Percentiles rank a stretch among this genome's conserved stretches.
These are phyloP conservation scores for Brevimyrus niger DNA, from an alignment of 2,113 vertebrate species.

Conservation along the genomic window DNA sequence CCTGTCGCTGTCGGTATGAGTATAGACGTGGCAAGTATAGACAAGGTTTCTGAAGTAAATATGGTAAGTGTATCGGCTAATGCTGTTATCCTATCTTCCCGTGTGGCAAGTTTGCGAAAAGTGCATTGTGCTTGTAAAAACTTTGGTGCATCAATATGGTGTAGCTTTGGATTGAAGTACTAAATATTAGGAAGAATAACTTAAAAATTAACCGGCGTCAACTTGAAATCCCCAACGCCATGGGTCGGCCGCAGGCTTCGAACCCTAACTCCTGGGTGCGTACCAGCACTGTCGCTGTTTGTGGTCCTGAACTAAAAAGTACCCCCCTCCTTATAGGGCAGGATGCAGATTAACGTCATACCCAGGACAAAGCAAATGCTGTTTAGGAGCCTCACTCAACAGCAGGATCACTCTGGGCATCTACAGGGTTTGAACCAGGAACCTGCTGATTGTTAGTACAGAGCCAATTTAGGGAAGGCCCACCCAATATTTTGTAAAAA, in stretches of 20 bases:
- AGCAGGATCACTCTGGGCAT: too few relatives aligned
- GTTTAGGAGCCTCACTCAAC: too few relatives aligned
- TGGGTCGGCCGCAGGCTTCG: neutral
- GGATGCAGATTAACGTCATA: too few relatives aligned
- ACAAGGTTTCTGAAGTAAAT: neutral
- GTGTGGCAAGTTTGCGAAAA: slow-evolving; percentile 60
- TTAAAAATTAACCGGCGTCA: neutral
- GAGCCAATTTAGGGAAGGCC: too few relatives aligned
- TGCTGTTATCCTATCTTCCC: neutral
- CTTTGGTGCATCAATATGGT: slow-evolving; percentile 45
- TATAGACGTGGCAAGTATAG: slow-evolving; percentile 70
- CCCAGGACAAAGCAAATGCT: too few relatives aligned
- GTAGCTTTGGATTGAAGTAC: neutral
- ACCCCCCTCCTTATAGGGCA: neutral
- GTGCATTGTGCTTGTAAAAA: slow-evolving; percentile 80
- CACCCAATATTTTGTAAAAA: too few relatives aligned
- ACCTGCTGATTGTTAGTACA: too few relatives aligned
- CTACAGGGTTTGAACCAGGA: too few relatives aligned
- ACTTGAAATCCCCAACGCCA: neutral
- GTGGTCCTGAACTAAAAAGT: neutral
- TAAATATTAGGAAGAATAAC: neutral
- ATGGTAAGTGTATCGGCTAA: slow-evolving; percentile 85
- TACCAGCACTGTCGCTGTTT: neutral
- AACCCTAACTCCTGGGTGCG: neutral
- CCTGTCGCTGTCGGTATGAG: slow-evolving; percentile 96